A percentile compares a stretch with the other conserved stretches of the same genome.
These are phyloP conservation scores for Aphelenchoides fujianensis DNA, from an alignment of 1,140 invertebrate genomes.

Conservation along the genomic window DNA sequence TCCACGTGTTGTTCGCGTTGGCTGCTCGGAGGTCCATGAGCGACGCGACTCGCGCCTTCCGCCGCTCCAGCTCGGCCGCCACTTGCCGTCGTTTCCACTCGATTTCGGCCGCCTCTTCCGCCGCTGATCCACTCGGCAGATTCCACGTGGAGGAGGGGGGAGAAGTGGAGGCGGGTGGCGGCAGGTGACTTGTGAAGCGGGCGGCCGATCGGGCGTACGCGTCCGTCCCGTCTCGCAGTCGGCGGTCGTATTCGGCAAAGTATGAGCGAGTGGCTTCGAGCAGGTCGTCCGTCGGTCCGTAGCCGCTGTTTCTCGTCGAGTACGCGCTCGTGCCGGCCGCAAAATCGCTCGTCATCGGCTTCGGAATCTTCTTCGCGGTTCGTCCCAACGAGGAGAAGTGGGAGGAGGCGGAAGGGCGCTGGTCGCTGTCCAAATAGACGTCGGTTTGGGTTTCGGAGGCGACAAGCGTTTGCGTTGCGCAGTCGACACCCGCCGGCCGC, in stretches of 20 bases:
- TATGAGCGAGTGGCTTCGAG: slow-evolving; percentile 46
- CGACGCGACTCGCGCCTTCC: slow-evolving; percentile 39
- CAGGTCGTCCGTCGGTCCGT: slow-evolving; percentile 32
- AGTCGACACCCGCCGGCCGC: slow-evolving; percentile 1
- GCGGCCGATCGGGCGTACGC: slow-evolving; percentile 4
- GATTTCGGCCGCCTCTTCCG: slow-evolving; percentile 35
- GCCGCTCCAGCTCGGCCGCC: slow-evolving; percentile 48
- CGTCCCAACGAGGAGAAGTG: slow-evolving; percentile 9
- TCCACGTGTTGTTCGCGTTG: slow-evolving; percentile 1
- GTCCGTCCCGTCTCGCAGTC: slow-evolving; percentile 37
- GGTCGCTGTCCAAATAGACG: slow-evolving; percentile 8
- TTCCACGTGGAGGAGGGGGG: not conserved
- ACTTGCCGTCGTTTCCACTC: slow-evolving; percentile 47
- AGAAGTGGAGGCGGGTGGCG: slow-evolving; percentile 34
- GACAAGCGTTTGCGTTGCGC: slow-evolving; percentile 27
- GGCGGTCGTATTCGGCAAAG: slow-evolving; percentile 52
- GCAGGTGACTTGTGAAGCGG: no score
- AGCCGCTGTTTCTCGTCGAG: slow-evolving; percentile 9
- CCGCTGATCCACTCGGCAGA: slow-evolving; percentile 21
- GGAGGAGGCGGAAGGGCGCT: not conserved
- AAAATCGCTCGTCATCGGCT: slow-evolving; percentile 12
- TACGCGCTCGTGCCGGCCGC: slow-evolving; percentile 3
- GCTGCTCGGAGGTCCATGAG: slow-evolving; percentile 37
- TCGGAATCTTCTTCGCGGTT: slow-evolving; percentile 10
- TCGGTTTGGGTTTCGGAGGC: slow-evolving; percentile 34